phyloP scores from a whole-genome alignment of 2,113 vertebrate species.

The Ceratotherium simum region DNA sequence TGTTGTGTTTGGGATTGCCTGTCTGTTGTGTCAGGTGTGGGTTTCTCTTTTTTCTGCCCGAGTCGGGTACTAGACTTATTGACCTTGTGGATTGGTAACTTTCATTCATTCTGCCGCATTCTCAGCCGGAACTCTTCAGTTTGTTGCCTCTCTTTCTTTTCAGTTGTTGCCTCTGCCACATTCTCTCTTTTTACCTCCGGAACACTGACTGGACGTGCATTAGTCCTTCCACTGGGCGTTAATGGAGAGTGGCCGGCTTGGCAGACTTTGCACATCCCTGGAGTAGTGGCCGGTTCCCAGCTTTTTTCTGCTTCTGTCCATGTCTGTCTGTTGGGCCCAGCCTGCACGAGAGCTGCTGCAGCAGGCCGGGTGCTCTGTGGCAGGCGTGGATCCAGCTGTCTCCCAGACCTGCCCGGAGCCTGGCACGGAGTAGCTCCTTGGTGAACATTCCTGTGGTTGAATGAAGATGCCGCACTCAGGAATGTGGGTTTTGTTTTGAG shows the following conservation, averaged over 20 bases:
- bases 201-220: fast-evolving
- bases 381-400: fast-evolving
- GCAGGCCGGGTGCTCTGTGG: no score
- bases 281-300: neutral
- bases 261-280: neutral
- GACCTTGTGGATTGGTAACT: neutral
- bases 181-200: fast-evolving
- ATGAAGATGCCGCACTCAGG: neutral
- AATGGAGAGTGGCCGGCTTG: fast-evolving
- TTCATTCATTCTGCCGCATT: neutral
- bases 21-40: neutral
- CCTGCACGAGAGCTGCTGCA: neutral
- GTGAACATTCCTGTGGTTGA: fast-evolving
- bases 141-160: neutral
- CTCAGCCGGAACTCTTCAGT: neutral
- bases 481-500: neutral
- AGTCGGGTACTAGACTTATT: fast-evolving
- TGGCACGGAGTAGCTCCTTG: fast-evolving
- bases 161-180: fast-evolving
- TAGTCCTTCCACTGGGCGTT: no score
- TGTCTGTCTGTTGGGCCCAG: no score
- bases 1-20: neutral
- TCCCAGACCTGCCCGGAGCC: no score
- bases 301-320: no score
- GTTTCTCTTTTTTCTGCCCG: neutral